phyloP scores from a whole-genome alignment of 1,140 invertebrate genomes.

The Hermetia illucens region DNA sequence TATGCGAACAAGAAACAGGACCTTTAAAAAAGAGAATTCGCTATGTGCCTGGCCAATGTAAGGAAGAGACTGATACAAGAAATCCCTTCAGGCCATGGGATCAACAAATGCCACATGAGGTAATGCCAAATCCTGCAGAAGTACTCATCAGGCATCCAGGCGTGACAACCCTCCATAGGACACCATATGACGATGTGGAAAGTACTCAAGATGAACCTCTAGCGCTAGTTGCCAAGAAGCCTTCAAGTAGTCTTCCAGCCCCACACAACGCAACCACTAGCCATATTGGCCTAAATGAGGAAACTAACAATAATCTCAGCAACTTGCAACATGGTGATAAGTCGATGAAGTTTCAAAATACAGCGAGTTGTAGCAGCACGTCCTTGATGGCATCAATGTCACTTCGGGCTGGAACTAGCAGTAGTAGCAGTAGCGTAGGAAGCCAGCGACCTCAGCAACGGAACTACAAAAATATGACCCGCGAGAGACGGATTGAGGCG shows the following conservation, averaged over 20 bases:
- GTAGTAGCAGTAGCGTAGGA: neutral
- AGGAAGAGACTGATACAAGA: slow-evolving; percentile 24
- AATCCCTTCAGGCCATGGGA: slow-evolving; percentile 39
- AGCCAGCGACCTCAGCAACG: slow-evolving; percentile 49
- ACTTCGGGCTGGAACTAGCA: no score
- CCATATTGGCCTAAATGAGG: no score
- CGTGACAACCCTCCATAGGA: slow-evolving; percentile 22
- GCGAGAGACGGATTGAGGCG: slow-evolving; percentile 80
- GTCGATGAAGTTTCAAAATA: neutral
- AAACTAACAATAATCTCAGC: no score
- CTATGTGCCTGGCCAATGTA: slow-evolving; percentile 26
- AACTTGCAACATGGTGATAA: neutral
- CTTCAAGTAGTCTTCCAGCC: neutral
- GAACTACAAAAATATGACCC: slow-evolving; percentile 91
- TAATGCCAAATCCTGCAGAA: slow-evolving; percentile 24
- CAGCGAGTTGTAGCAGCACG: neutral
- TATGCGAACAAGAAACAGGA: slow-evolving; percentile 22
- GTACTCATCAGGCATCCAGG: slow-evolving; percentile 31
- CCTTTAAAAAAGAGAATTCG: slow-evolving; percentile 52
- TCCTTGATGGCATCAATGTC: no score
- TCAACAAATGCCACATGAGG: slow-evolving; percentile 18
- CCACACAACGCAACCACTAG: neutral
- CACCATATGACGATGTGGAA: slow-evolving; percentile 21
- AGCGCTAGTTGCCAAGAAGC: slow-evolving; percentile 16
- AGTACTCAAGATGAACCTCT: slow-evolving; percentile 22